phyloP scores from a whole-genome alignment of 1,140 invertebrate genomes.

The Amphibalanus amphitrite region DNA sequence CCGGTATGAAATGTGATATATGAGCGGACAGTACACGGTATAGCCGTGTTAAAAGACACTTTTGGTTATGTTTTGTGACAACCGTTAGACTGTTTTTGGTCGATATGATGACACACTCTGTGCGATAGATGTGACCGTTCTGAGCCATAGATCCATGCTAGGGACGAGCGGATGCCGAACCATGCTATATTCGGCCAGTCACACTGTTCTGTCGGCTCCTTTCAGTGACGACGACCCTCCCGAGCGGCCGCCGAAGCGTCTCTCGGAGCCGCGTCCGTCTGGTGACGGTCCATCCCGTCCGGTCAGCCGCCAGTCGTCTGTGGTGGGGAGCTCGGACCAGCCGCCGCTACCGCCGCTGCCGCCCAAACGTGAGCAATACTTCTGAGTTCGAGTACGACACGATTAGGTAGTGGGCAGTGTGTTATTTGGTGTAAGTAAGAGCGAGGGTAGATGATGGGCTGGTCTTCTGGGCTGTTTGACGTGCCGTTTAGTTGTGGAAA shows the following conservation, averaged over 20 bases:
- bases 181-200: no score
- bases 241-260: background rate
- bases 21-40: no score
- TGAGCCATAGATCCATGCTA: background rate
- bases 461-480: no score
- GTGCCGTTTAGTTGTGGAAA: no score
- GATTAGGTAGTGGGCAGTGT: no score
- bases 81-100: background rate
- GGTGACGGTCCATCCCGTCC: background rate
- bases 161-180: background rate
- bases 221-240: background rate
- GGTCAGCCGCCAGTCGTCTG: background rate
- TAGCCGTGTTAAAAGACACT: no score
- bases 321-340: background rate
- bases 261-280: background rate
- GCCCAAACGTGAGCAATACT: background rate
- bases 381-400: no score
- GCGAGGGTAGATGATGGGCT: no score
- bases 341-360: background rate
- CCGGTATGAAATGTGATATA: no score
- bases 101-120: background rate
- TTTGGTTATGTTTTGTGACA: background rate
- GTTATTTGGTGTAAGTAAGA: no score
- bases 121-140: no score
- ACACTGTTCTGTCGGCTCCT: background rate